Percentiles rank a stretch among this genome's conserved stretches.
These are phyloP conservation scores for Lepidurus couesii DNA, from an alignment of 1,140 invertebrate species.

Conservation along the genomic window DNA sequence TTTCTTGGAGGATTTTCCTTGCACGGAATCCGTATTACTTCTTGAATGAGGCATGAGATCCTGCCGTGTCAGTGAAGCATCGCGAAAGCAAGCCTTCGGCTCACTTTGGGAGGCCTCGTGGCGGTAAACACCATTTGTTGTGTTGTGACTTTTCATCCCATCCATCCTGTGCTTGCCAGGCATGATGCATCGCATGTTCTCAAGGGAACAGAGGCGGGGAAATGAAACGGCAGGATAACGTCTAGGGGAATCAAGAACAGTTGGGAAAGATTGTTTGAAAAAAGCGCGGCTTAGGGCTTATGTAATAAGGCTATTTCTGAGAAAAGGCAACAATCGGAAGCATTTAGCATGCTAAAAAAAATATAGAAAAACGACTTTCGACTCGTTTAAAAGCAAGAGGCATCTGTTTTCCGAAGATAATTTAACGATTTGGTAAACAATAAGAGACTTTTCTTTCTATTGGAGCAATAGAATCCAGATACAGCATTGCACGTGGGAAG, in stretches of 20 bases:
- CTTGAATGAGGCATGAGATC: constrained; percentile 13
- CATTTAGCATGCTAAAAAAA: too few species aligned
- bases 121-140: not conserved
- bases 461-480: not conserved
- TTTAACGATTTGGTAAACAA: not conserved
- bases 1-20: not conserved
- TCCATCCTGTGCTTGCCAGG: not conserved
- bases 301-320: too few species aligned
- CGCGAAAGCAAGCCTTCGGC: not conserved
- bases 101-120: not conserved
- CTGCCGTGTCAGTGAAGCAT: not conserved
- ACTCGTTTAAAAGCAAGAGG: too few species aligned
- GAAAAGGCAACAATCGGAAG: too few species aligned
- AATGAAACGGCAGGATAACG: not conserved
- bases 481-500: not conserved
- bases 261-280: not conserved
- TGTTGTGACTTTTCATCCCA: not conserved
- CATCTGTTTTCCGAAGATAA: not conserved
- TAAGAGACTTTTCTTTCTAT: not conserved
- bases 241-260: not conserved
- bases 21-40: not conserved
- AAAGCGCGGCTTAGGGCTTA: not conserved
- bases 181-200: not conserved
- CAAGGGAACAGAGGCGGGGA: not conserved
- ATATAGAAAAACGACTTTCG: too few species aligned